Evolutionary conservation across 2,113 vertebrate genomes (phyloP).

Genomic region (Myanophis thanlyinensis): DNA sequence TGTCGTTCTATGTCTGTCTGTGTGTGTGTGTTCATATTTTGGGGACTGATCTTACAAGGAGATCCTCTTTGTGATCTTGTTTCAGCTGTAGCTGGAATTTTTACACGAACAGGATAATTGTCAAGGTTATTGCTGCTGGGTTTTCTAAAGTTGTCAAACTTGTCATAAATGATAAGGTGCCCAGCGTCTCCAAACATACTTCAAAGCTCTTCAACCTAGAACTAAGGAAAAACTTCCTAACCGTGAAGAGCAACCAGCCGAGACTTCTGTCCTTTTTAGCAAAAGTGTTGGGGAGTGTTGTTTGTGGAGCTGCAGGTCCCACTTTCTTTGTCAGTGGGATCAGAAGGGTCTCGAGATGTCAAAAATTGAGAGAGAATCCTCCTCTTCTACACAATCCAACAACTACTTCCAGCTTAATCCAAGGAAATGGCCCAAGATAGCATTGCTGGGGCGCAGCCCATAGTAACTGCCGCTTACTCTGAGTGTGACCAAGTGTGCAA

Average conservation of each 20-base stretch:
- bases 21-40: neutral
- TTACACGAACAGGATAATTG: neutral
- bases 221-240: no score
- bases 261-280: neutral
- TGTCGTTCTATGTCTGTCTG: no score
- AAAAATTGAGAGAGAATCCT: neutral
- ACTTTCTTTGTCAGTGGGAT: neutral
- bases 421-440: conserved; percentile 44
- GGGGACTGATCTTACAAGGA: neutral
- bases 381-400: neutral
- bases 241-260: no score
- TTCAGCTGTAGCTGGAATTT: neutral
- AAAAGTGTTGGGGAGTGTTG: neutral
- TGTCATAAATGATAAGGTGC: neutral
- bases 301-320: neutral
- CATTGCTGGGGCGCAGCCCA: conserved; percentile 42
- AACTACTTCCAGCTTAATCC: neutral
- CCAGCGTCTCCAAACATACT: neutral
- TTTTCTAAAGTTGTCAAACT: neutral
- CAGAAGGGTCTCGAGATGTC: neutral
- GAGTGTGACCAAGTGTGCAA: neutral
- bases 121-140: neutral
- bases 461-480: conserved; percentile 43
- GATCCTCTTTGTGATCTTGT: neutral
- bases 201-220: no score